Percentiles rank a stretch among this genome's conserved stretches.
Conservation (phyloP, 2,797 vertebrate genomes). For the Darevskia nairensis region DNA sequence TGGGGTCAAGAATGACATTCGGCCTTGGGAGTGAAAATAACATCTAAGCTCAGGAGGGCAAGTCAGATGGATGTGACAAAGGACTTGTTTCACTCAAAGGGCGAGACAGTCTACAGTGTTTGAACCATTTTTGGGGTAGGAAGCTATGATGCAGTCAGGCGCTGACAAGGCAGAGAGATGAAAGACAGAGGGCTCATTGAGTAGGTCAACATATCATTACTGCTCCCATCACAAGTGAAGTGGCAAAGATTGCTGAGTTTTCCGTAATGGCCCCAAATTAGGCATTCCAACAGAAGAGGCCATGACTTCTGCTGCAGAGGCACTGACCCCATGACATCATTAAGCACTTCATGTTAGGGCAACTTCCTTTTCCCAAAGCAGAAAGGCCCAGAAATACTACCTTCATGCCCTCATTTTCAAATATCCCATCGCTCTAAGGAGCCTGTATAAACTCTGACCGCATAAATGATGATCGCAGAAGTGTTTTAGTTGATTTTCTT, state of each 20-base stretch:
- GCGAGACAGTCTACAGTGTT: conserved; percentile 42
- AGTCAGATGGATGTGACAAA: conserved; percentile 29
- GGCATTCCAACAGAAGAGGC: conserved; percentile 53
- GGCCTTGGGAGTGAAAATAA: conserved; percentile 22
- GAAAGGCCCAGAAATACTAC: neutral
- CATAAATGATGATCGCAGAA: neutral
- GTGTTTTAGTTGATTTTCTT: neutral
- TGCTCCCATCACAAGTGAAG: conserved; percentile 43
- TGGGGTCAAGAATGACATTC: conserved; percentile 26
- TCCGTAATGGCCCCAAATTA: conserved; percentile 57
- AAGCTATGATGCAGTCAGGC: conserved; percentile 33
- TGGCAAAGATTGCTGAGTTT: conserved; percentile 49
- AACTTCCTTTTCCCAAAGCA: conserved; percentile 25
- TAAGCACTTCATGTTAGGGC: conserved; percentile 61
- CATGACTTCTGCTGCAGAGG: conserved; percentile 57
- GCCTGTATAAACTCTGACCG: neutral
- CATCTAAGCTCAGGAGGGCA: conserved; percentile 12
- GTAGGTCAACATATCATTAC: conserved; percentile 45
- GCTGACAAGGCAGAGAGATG: conserved; percentile 39
- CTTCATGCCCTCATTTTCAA: no score
- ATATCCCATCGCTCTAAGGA: neutral
- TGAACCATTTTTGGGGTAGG: conserved; percentile 41
- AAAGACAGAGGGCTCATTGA: conserved; percentile 5
- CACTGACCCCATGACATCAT: conserved; percentile 62
- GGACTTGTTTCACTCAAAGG: conserved; percentile 25